Conservation (phyloP, 30 jellyfish, hydroid and myxozoan species). For the Aurelia sp. region DNA sequence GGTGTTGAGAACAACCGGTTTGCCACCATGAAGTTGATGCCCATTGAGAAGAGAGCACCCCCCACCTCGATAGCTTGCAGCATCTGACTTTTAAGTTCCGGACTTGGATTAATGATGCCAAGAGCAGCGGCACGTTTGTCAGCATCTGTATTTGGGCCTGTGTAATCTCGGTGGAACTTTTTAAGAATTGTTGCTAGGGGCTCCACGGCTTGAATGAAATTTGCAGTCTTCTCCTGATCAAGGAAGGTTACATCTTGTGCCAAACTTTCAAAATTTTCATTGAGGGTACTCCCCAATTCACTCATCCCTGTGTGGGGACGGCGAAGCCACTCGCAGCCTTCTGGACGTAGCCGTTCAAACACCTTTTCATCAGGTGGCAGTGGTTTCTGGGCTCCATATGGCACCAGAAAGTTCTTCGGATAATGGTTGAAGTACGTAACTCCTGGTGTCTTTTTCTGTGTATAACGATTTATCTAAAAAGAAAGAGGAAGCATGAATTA, state of each 20-base stretch:
- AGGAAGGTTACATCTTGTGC: not conserved
- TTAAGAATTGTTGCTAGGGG: not conserved
- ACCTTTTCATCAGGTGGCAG: not conserved
- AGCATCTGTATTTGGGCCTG: not conserved
- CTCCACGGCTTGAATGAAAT: not conserved
- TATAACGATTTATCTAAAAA: not conserved
- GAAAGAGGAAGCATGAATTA: not conserved
- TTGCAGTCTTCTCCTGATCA: not conserved
- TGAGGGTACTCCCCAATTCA: not conserved
- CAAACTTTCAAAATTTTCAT: not conserved
- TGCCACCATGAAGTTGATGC: conserved; percentile 12
- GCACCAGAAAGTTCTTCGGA: conserved; percentile 27
- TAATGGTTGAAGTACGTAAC: conserved; percentile 27
- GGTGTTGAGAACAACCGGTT: conserved; percentile 4
- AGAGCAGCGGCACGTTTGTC: not conserved
- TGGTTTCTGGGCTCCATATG: conserved; percentile 22
- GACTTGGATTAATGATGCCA: not conserved
- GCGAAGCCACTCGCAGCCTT: conserved; percentile 44
- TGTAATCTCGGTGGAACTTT: not conserved
- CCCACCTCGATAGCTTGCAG: not conserved
- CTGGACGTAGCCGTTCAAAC: conserved; percentile 7
- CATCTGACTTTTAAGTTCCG: not conserved
- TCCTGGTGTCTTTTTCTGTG: not conserved
- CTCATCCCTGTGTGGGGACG: conserved; percentile 24
- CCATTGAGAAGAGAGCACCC: conserved; percentile 16